Percentiles rank a stretch among this genome's conserved stretches.
These are phyloP conservation scores for Chitala chitala DNA, from an alignment of 2,113 vertebrate species.

Conservation along the genomic window DNA sequence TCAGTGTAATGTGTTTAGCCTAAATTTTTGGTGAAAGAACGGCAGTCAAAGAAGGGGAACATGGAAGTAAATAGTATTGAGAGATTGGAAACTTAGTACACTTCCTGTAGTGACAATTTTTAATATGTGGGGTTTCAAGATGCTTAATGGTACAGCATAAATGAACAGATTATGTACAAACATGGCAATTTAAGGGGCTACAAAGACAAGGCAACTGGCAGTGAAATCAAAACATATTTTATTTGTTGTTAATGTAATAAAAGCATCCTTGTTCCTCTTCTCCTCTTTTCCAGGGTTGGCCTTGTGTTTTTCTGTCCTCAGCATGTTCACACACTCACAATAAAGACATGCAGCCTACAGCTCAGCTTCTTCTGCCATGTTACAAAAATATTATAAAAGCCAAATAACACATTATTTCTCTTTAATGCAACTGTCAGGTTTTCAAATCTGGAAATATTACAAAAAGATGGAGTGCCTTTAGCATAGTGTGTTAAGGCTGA, in stretches of 20 bases:
- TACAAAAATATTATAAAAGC: constrained; percentile 20
- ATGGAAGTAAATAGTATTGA: no score
- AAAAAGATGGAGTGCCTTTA: constrained; percentile 45
- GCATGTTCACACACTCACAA: background rate
- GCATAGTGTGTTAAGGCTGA: constrained; percentile 44
- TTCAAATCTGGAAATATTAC: constrained; percentile 50
- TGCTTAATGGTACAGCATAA: no score
- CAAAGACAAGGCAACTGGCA: constrained; percentile 8
- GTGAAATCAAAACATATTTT: constrained; percentile 4
- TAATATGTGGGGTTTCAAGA: no score
- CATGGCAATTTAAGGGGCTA: background rate
- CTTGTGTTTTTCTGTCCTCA: background rate
- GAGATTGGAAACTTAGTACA: no score
- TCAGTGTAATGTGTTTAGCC: no score
- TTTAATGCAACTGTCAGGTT: constrained; percentile 37
- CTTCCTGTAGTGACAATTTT: no score
- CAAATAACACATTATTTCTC: constrained; percentile 23
- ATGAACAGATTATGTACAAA: no score
- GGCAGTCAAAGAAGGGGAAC: no score
- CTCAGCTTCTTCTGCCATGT: constrained; percentile 2
- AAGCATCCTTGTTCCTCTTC: constrained; percentile 2
- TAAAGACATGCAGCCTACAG: constrained; percentile 14
- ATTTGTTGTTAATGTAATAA: constrained; percentile 19
- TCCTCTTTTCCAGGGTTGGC: background rate
- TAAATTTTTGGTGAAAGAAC: no score